Evolutionary conservation across 1,140 invertebrate species (phyloP).

Genomic region (Euwallacea similis): DNA sequence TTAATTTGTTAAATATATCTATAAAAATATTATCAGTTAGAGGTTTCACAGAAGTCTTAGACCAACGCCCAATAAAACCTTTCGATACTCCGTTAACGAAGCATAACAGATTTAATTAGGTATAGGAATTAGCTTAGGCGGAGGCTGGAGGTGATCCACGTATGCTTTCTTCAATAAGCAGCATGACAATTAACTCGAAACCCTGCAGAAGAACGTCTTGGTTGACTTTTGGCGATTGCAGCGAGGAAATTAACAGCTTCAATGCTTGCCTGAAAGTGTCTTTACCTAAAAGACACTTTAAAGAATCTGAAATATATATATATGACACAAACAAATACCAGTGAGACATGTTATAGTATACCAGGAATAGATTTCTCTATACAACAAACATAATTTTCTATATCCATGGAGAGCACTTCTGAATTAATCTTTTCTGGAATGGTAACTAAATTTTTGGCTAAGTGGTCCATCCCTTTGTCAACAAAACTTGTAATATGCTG

Average conservation of each 20-base stretch:
- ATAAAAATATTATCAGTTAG: no score
- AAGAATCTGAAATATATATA: conserved; percentile 34
- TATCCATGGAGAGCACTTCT: conserved; percentile 40
- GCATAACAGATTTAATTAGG: no score
- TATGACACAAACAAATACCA: not conserved
- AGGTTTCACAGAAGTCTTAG: no score
- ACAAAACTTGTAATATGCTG: conserved; percentile 37
- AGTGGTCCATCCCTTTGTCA: conserved; percentile 37
- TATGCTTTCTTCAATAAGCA: conserved; percentile 45
- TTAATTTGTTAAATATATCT: no score
- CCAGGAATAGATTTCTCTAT: conserved; percentile 41
- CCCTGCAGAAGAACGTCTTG: conserved; percentile 50
- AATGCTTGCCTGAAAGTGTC: conserved; percentile 39
- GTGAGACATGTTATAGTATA: conserved; percentile 18
- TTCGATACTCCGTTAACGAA: no score
- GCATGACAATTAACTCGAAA: conserved; percentile 47
- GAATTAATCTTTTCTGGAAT: conserved; percentile 41
- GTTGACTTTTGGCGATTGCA: conserved; percentile 51
- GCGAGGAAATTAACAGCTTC: conserved; percentile 43
- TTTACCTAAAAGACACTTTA: conserved; percentile 43
- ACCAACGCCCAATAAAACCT: no score
- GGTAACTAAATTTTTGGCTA: conserved; percentile 40
- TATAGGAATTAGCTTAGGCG: no score
- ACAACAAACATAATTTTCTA: conserved; percentile 43
- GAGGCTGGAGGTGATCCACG: conserved; percentile 32